Conservation (phyloP, 2,888 invertebrate genomes). For the Lumbricus terrestris region DNA sequence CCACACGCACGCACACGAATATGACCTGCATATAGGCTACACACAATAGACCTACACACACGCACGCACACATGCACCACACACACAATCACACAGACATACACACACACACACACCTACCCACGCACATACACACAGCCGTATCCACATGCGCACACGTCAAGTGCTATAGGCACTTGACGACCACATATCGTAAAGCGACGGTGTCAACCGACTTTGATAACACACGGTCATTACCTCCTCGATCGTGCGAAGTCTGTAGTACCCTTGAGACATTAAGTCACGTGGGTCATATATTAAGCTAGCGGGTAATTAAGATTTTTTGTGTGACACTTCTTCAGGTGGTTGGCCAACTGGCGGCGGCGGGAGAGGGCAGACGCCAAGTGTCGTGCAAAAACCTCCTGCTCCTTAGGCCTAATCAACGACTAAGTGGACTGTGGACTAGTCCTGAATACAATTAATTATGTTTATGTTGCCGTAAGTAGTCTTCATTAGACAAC, state of each 20-base stretch:
- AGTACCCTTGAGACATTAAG: no score
- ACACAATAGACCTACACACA: no score
- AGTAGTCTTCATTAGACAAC: no score
- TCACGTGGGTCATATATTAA: neutral
- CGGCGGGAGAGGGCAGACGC: neutral
- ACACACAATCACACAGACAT: no score
- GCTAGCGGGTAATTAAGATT: neutral
- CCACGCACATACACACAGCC: no score
- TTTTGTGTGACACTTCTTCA: neutral
- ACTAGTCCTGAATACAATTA: no score
- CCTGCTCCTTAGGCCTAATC: no score
- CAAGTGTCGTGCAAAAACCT: neutral
- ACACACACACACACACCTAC: no score
- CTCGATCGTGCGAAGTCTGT: neutral
- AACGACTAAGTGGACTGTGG: neutral
- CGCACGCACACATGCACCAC: no score
- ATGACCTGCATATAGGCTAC: no score
- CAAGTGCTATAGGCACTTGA: neutral
- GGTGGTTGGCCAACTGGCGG: neutral
- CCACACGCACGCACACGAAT: no score
- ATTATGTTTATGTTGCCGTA: no score
- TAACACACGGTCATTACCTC: neutral
- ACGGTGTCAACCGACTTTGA: neutral
- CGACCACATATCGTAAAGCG: neutral
- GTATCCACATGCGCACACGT: neutral